Evolutionary conservation across 2,797 vertebrate genomes (phyloP), one percentile per base, ranked within the genome.

Genomic region (Bovichtus diacanthus): DNA sequence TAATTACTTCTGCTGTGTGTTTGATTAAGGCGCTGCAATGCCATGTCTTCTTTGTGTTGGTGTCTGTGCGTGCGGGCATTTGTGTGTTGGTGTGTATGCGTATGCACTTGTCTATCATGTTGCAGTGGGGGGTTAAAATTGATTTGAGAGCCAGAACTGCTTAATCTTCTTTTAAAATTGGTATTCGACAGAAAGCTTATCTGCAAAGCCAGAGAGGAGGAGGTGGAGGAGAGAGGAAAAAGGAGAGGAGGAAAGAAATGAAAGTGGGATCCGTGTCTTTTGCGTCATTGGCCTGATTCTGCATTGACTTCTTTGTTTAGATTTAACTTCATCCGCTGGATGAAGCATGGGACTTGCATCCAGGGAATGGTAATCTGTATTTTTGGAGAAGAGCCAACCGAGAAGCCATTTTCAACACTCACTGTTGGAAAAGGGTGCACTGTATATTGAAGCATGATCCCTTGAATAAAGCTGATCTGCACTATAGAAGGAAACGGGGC

Each of bases 161-260:
- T 83, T 92, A 91, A 93, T 93, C 91, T 84, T 90, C 82, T 84
- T 84, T 90, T 79, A 74, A 88, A 91, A 93, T 90, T 90, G 86
- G 74, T 89, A 88, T 93, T 90, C 74, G 86, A 92, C 86, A 85
- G 90, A 87, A 89, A 82, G 88, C 86, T 91, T 92, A 92, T 93
- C 85, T 90, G 78, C 80, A 74, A 88, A 81, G 66, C 86, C 80
- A 82, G 82, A 73, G 74, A 73, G 51, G 75, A 77, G 44, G 81
- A 81, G n/a, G 62, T 29, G 73, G 83, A 75, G 39, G 71, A 69
- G 66, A 44, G 25, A 27, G 54, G 36, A 31, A 49, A 55, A 55
- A 63, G 39, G 36, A 76, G 62, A 62, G 23, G 34, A 74, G 63
- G 49, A 85, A 58, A 69, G 60, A 81, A 78, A 79, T 85, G 53